Base-by-base conservation (phyloP, 1,140 invertebrate species). In the Papilio aristodemus region DNA sequence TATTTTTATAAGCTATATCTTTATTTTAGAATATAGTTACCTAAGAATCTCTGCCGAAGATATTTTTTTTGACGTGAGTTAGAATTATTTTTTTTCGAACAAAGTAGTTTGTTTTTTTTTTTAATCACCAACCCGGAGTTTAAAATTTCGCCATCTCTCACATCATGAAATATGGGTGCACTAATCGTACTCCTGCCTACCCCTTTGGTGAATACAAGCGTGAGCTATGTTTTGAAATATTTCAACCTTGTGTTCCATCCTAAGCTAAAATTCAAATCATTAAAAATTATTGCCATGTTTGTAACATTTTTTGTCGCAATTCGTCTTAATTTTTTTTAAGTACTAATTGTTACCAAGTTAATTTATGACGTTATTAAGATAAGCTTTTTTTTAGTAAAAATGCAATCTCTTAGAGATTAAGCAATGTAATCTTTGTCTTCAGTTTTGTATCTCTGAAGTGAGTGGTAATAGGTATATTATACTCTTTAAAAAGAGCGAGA, bases 31-130 rank as follows among this genome's bases (percentile, higher is more conserved):
- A 54, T 54, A 22, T 54, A 46, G 43, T 46, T 46, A 46, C 46
- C 46, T 54, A 54, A 54, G 46, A 54, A 54, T 54, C 46, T 54
- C 46, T 54, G 46, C 19, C 46, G 19, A 54, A 54, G 11, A 54
- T 54, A 54, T 22, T 22, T 54, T 54, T 22, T 43, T 43, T 43
- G n/a, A n/a, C n/a, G n/a, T n/a, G n/a, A n/a, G n/a, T n/a, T n/a
- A n/a, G n/a, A n/a, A n/a, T n/a, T n/a, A n/a, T n/a, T n/a, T n/a
- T n/a, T n/a, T n/a, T n/a, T n/a, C n/a, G n/a, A n/a, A n/a, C n/a
- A n/a, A n/a, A n/a, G n/a, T n/a, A n/a, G n/a, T n/a, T n/a, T n/a
- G n/a, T n/a, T n/a, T n/a, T n/a, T n/a, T n/a, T n/a, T n/a, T n/a
- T n/a, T n/a, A n/a, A n/a, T n/a, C n/a, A n/a, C n/a, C n/a, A n/a